These are phyloP conservation scores for silkworm (Bombyx mori) DNA, from an alignment of 1,140 invertebrate species.

Conservation along the genomic window ASM3026992v2 NC_085111.1:14215501-14216000, in stretches of 20 bases:
- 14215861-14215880: slow-evolving; percentile 73
- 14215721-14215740: slow-evolving; percentile 72
- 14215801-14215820: slow-evolving; percentile 75
- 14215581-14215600: slow-evolving; percentile 71
- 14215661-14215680: slow-evolving; percentile 76
- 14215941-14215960: slow-evolving; percentile 74
- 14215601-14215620: slow-evolving; percentile 56
- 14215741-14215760: slow-evolving; percentile 74
- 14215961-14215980: slow-evolving; percentile 74
- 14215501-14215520: slow-evolving; percentile 74
- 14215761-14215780: slow-evolving; percentile 71
- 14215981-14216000: slow-evolving; percentile 72
- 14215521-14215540: slow-evolving; percentile 75
- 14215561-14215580: slow-evolving; percentile 70
- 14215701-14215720: slow-evolving; percentile 71
- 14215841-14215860: slow-evolving; percentile 74
- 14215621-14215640: slow-evolving; percentile 61
- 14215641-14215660: slow-evolving; percentile 74
- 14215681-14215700: slow-evolving; percentile 73
- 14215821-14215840: slow-evolving; percentile 74
- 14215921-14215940: slow-evolving; percentile 76
- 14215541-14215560: slow-evolving; percentile 73
- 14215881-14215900: slow-evolving; percentile 66
- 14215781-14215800: slow-evolving; percentile 71
- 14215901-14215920: slow-evolving; percentile 71